A percentile compares a stretch with the other conserved stretches of the same genome.
Conservation (phyloP, 2,113 vertebrate species). For the Pyxicephalus adspersus region DNA sequence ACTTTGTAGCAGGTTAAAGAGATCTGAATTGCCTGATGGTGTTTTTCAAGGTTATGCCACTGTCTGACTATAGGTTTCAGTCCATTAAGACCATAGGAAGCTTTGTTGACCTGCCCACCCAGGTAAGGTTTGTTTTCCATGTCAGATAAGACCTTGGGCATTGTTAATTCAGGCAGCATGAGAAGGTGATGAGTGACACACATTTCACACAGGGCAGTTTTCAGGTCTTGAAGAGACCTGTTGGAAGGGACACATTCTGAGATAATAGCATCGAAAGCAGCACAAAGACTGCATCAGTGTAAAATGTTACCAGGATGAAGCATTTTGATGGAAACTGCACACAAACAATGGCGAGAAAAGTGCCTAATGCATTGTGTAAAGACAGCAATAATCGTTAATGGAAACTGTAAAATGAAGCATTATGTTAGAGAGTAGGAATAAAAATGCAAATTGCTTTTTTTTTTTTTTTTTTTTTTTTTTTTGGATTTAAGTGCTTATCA, state of each 20-base stretch:
- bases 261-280: conserved; percentile 61
- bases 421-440: conserved; percentile 68
- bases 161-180: conserved; percentile 44
- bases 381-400: conserved; percentile 68
- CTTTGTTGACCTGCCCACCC: conserved; percentile 52
- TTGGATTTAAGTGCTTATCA: conserved; percentile 69
- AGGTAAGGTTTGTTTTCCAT: conserved; percentile 54
- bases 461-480: conserved; percentile 63
- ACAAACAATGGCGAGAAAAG: conserved; percentile 60
- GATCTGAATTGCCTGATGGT: not conserved
- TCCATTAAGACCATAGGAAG: conserved; percentile 56
- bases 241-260: conserved; percentile 61
- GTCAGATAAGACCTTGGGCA: conserved; percentile 57
- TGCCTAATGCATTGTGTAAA: conserved; percentile 62
- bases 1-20: not conserved
- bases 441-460: conserved; percentile 71
- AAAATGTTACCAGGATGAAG: conserved; percentile 64
- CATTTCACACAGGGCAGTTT: conserved; percentile 59
- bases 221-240: conserved; percentile 62
- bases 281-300: conserved; percentile 62
- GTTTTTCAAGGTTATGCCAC: conserved; percentile 51
- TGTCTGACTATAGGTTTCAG: conserved; percentile 53
- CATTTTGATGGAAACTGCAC: conserved; percentile 62
- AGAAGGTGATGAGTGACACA: conserved; percentile 60
- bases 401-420: conserved; percentile 66